Evolutionary conservation across 2,888 invertebrate genomes (phyloP), one percentile per base, ranked within the genome.

Genomic region (Isoperla grammatica): DNA sequence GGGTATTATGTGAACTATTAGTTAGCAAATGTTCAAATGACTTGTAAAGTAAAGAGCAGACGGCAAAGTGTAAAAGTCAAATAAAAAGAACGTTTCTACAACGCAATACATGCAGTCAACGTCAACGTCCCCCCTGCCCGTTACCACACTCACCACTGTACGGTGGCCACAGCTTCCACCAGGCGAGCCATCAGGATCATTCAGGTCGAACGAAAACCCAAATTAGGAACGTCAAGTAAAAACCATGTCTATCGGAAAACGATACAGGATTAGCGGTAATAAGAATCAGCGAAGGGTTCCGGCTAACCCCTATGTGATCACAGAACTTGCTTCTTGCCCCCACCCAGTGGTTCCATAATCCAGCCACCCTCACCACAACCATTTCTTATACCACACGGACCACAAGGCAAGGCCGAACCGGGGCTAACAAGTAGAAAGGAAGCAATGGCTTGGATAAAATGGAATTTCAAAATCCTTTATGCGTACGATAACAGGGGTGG

Each of bases 381-480:
- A 45, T 45, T 45, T 45, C 45, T 45, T 45, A 45, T 45, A 45
- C 45, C 45, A 17, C 45, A 45, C n/a, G 53, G 39, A 53, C 53
- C 29, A 29, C 29, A 29, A 29, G 39, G 19, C 37, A 17, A 37
- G 53, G 39, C 53, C 17, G 17, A 19, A 19, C 45, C 17, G 53
- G n/a, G 19, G 53, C 53, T 55, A 56, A 56, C 56, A 46, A 49
- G 56, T 19, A 60, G 49, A 60, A 60, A 60, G 49, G 56, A 42
- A 17, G 56, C 39, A 60, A 60, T 60, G 60, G 56, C 55, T 49
- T 48, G 60, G 56, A 60, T 49, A 40, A 60, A 60, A 60, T 60
- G 56, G 48, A 56, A 60, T 60, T 56, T 56, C 23, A 49, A 60
- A 49, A 55, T 60, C 56, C 56, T 55, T 60, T 60, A 60, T 56